Conservation (phyloP, 2,113 vertebrate genomes). For the Elgaria multicarinata region DNA sequence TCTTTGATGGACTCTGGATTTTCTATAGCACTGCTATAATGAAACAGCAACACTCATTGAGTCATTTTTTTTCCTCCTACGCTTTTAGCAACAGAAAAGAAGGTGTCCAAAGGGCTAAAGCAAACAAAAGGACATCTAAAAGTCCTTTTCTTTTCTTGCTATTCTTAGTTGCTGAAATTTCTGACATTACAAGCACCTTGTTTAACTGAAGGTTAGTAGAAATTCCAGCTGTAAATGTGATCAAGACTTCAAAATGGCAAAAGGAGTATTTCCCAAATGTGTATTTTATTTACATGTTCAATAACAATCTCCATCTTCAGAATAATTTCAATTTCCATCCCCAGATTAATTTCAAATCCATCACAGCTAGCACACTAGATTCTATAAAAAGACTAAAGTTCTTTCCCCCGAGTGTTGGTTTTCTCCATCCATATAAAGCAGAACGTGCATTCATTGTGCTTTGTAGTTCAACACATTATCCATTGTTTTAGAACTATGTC, state of each 20-base stretch:
- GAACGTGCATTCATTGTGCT: neutral
- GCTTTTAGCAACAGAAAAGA: neutral
- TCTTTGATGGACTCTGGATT: neutral
- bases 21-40: neutral
- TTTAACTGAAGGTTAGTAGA: neutral
- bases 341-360: neutral
- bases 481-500: neutral
- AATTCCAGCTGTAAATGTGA: constrained; percentile 42
- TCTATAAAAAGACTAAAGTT: neutral
- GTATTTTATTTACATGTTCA: neutral
- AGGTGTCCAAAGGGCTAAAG: neutral
- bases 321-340: no score
- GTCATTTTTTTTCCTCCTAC: neutral
- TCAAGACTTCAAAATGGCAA: constrained; percentile 36
- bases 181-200: neutral
- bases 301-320: neutral
- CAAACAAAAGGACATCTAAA: neutral
- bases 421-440: neutral
- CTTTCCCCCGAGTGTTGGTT: neutral
- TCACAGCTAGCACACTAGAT: neutral
- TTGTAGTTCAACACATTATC: neutral
- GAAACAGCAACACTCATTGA: neutral
- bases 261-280: constrained; percentile 6
- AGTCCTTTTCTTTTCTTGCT: neutral
- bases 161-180: constrained; percentile 19